A percentile compares a stretch with the other conserved stretches of the same genome.
phyloP scores from a whole-genome alignment of 1,140 invertebrate genomes.

The Andricus grossulariae region DNA sequence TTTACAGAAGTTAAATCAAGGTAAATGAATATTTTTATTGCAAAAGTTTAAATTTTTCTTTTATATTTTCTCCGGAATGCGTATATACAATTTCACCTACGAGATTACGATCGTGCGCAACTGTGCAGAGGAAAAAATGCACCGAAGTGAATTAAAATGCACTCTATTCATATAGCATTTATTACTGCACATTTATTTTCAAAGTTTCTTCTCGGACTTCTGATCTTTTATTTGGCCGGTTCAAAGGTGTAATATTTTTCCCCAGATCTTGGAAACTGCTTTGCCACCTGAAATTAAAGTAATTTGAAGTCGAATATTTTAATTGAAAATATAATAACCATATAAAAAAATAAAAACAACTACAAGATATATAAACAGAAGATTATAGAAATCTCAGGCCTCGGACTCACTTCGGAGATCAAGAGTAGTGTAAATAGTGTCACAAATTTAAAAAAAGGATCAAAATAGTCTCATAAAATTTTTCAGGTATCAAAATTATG shows the following conservation, averaged over 20 bases:
- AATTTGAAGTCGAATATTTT: no score
- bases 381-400: no score
- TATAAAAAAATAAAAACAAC: no score
- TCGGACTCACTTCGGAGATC: no score
- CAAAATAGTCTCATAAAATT: no score
- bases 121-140: no score
- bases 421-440: no score
- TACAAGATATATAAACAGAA: no score
- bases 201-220: not conserved
- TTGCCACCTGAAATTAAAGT: slow-evolving; percentile 37
- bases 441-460: no score
- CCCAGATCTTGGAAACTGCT: slow-evolving; percentile 35
- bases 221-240: slow-evolving; percentile 5
- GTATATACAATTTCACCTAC: slow-evolving; percentile 7
- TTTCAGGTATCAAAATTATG: no score
- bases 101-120: not conserved
- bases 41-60: not conserved
- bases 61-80: not conserved
- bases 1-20: not conserved
- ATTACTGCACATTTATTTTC: not conserved
- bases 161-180: not conserved
- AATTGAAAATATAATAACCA: no score
- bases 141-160: no score
- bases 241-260: slow-evolving; percentile 38
- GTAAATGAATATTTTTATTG: not conserved